Base-by-base conservation (phyloP, 2,113 vertebrate species). In the Mormyrus lacerda region DNA sequence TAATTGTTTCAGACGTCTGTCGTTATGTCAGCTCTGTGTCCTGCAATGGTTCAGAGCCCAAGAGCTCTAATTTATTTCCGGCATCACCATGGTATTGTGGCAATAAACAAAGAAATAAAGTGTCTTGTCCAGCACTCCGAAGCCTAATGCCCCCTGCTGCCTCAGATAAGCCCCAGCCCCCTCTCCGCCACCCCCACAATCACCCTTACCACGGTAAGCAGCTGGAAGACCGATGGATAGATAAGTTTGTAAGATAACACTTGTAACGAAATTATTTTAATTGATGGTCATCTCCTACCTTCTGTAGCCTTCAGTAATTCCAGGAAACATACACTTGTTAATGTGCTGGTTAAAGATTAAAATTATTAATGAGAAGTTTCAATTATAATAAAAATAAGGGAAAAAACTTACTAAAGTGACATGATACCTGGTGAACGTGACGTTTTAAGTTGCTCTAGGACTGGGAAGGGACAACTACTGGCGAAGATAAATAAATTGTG, bases 1-100 rank as follows among this genome's bases (percentile, higher is more conserved):
- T 50, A 89, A 88, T 51, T 73, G 89, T 89, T 87, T 90, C 88
- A 85, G 9, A 17, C 27, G 82, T 53, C 53, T 50, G 51, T 42
- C 50, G 76, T 87, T 51, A 44, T 44, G 3, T 89, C 31, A 79
- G 27, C 9, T 21, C 39, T 88, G 73, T 42, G 85, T 51, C 17
- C 17, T 44, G 61, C 45, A 11, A 9, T 85, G 31, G 85, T 79
- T 88, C 88, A 88, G 88, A 87, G 86, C 89, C 88, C 35, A 42
- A 87, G 87, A 85, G 42, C 8, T 24, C 45, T 3, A 83, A 24
- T 83, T 83, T 24, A 83, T 44, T 83, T 83, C 24, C 21, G 47
- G 79, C 44, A 24, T 83, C 7, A 48, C 27, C 1, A 79, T 79
- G 35, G 15, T 17, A 42, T 76, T 76, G 1, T 76, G 31, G 35